Percentiles rank a stretch among this genome's conserved stretches.
Evolutionary conservation across 1,140 invertebrate genomes (phyloP).

Genomic region (Oryctes rhinoceros): DNA sequence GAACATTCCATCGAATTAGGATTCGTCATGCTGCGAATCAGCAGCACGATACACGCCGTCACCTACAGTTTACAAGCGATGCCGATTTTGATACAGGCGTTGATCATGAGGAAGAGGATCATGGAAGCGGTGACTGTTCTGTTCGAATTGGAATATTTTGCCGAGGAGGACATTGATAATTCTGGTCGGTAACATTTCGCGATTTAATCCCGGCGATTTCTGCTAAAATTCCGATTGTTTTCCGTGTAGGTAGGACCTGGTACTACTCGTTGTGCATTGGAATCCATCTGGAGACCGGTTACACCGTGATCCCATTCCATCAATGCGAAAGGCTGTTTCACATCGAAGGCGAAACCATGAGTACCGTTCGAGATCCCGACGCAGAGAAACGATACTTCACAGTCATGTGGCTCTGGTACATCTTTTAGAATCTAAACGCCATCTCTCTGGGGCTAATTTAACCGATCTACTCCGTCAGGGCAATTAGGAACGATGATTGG

Average conservation of each 20-base stretch:
- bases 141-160: slow-evolving; percentile 61
- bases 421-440: background rate
- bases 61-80: slow-evolving; percentile 58
- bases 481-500: slow-evolving; percentile 60
- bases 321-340: slow-evolving; percentile 60
- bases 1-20: slow-evolving; percentile 60
- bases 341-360: slow-evolving; percentile 58
- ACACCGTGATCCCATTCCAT: slow-evolving; percentile 55
- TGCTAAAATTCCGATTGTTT: background rate
- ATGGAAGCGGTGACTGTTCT: slow-evolving; percentile 59
- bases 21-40: slow-evolving; percentile 59
- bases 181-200: slow-evolving; percentile 54
- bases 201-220: background rate
- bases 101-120: slow-evolving; percentile 59
- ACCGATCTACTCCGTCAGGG: slow-evolving; percentile 45
- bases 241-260: slow-evolving; percentile 56
- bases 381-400: slow-evolving; percentile 61
- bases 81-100: slow-evolving; percentile 59
- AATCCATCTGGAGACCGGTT: slow-evolving; percentile 64
- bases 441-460: background rate
- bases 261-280: slow-evolving; percentile 63
- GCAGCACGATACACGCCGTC: slow-evolving; percentile 57
- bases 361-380: slow-evolving; percentile 58
- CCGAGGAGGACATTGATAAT: slow-evolving; percentile 61
- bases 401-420: slow-evolving; percentile 63